Evolutionary conservation across 2,113 vertebrate genomes (phyloP).

Genomic region (Kryptolebias marmoratus): DNA sequence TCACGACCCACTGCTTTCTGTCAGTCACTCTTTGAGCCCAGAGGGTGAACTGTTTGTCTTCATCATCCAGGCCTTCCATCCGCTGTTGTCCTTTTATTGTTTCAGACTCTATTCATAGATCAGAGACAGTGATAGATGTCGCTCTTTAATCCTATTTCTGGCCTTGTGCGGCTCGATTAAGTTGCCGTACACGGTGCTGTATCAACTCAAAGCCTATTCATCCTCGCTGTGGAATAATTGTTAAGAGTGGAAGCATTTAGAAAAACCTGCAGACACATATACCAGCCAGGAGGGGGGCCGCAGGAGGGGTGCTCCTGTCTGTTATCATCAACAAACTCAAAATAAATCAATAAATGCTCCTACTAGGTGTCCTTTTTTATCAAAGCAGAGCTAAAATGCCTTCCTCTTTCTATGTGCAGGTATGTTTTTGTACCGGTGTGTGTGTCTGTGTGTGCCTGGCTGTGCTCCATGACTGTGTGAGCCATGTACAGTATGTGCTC

Average conservation of each 20-base stretch:
- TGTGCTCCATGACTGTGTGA: conserved; percentile 47
- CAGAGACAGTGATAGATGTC: conserved; percentile 45
- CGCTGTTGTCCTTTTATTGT: conserved; percentile 61
- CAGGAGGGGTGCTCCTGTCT: conserved; percentile 39
- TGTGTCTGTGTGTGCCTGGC: conserved; percentile 19
- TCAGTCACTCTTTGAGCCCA: conserved; percentile 60
- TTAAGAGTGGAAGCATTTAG: conserved; percentile 35
- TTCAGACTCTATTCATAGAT: conserved; percentile 68
- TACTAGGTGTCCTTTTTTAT: conserved; percentile 7
- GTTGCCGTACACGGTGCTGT: conserved; percentile 51
- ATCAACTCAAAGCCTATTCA: conserved; percentile 26
- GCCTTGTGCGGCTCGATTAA: conserved; percentile 62
- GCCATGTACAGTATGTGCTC: conserved; percentile 72
- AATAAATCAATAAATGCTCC: conserved; percentile 44
- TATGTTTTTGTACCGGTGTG: neutral
- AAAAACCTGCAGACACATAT: neutral
- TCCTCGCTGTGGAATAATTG: conserved; percentile 36
- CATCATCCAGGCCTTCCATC: conserved; percentile 46
- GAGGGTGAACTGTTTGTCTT: conserved; percentile 57
- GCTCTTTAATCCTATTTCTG: conserved; percentile 39
- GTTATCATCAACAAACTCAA: conserved; percentile 46
- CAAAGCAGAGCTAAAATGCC: conserved; percentile 21
- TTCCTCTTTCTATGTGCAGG: neutral
- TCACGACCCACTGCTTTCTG: conserved; percentile 57
- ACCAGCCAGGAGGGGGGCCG: neutral